These are phyloP conservation scores for Synergus laeviventris DNA, from an alignment of 2,888 invertebrate genomes.

Conservation along the genomic window DNA sequence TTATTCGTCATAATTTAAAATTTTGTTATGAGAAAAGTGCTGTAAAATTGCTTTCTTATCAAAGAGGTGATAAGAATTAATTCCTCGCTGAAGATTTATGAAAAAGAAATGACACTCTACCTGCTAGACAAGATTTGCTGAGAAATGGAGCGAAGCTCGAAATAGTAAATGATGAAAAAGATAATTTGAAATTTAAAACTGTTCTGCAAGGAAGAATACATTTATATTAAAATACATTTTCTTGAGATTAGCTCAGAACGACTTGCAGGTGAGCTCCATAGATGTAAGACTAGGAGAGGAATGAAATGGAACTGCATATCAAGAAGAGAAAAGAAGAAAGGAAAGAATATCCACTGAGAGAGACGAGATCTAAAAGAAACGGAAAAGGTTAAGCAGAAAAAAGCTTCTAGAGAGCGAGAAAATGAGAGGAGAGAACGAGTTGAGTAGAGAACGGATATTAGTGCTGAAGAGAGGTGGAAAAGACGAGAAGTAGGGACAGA, in stretches of 20 bases:
- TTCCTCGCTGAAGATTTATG: not conserved
- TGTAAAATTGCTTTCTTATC: not conserved
- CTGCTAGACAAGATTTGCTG: not conserved
- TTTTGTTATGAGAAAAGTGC: not conserved
- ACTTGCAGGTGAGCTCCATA: conserved; percentile 13
- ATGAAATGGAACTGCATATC: conserved; percentile 28
- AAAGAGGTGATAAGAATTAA: conserved; percentile 3
- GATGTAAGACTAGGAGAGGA: conserved; percentile 14
- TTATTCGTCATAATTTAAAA: not conserved
- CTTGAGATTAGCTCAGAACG: conserved; percentile 16
- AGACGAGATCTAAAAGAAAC: conserved; percentile 42
- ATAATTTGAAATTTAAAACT: not conserved
- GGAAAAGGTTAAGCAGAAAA: conserved; percentile 27
- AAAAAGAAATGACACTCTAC: not conserved
- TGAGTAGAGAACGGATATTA: conserved; percentile 49
- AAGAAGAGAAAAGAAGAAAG: conserved; percentile 2
- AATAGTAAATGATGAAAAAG: not conserved
- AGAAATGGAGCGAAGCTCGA: not conserved
- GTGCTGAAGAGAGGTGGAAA: conserved; percentile 48
- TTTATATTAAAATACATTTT: not conserved
- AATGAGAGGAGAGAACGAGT: conserved; percentile 30
- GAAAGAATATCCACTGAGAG: conserved; percentile 13
- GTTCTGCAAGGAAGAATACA: not conserved
- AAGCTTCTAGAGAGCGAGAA: conserved; percentile 37
- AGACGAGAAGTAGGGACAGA: conserved; percentile 45